Percentiles rank a stretch among this genome's conserved stretches.
Conservation (phyloP, 2,888 invertebrate genomes). For the Xiphydria camelus region DNA sequence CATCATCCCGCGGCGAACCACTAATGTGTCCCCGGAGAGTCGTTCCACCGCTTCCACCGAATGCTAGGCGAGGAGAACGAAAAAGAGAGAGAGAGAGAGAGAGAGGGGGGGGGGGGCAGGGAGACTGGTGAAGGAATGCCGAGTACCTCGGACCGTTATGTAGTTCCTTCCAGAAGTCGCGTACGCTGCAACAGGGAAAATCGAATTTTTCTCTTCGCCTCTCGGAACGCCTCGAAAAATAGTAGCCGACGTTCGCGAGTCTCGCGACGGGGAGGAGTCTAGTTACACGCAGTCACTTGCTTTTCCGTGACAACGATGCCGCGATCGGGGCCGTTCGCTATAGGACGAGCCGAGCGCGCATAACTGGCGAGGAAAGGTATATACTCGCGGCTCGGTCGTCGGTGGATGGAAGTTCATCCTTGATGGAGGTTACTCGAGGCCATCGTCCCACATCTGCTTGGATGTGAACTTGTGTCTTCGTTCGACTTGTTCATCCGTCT, state of each 20-base stretch:
- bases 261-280: too few relatives aligned
- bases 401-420: slow-evolving; percentile 51
- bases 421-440: slow-evolving; percentile 56
- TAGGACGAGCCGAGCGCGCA: slow-evolving; percentile 14
- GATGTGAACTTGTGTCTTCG: slow-evolving; percentile 52
- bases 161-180: too few relatives aligned
- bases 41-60: too few relatives aligned
- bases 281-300: slow-evolving; percentile 24
- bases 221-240: too few relatives aligned
- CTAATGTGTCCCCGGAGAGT: too few relatives aligned
- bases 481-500: slow-evolving; percentile 38
- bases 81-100: too few relatives aligned
- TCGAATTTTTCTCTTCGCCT: too few relatives aligned
- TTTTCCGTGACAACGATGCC: slow-evolving; percentile 30
- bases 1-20: too few relatives aligned
- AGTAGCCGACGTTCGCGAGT: too few relatives aligned
- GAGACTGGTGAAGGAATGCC: slow-evolving; percentile 9
- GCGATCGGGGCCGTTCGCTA: slow-evolving; percentile 33
- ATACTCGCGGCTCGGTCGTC: slow-evolving; percentile 11
- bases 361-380: slow-evolving; percentile 21
- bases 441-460: slow-evolving; percentile 56
- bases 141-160: slow-evolving; percentile 12
- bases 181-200: too few relatives aligned
- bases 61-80: too few relatives aligned
- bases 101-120: too few relatives aligned